These are phyloP conservation scores for Periphyllus acericola DNA, from an alignment of 2,888 invertebrate species.

Conservation along the genomic window DNA sequence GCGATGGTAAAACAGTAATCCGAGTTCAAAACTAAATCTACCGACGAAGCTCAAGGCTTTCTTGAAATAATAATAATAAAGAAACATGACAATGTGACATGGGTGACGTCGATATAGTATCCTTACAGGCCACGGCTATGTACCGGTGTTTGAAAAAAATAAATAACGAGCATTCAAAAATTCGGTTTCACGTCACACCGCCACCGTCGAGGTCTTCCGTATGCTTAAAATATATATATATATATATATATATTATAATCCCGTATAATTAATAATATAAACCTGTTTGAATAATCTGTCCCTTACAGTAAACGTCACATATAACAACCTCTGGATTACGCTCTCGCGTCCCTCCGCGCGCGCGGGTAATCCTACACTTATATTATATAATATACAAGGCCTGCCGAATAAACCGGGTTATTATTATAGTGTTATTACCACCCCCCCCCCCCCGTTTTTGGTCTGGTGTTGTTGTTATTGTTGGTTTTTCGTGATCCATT, in stretches of 20 bases:
- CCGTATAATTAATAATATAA: slow-evolving; percentile 42
- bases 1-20: neutral
- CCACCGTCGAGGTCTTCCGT: neutral
- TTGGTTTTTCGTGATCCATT: neutral
- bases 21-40: neutral
- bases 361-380: slow-evolving; percentile 20
- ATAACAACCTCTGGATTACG: slow-evolving; percentile 24
- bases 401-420: slow-evolving; percentile 2
- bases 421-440: neutral
- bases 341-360: neutral
- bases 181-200: neutral
- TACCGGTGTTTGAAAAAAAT: neutral
- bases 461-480: neutral
- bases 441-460: neutral
- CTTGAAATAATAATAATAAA: neutral
- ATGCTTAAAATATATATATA: neutral
- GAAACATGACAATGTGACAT: neutral
- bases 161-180: slow-evolving; percentile 1
- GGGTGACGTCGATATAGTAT: neutral
- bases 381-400: neutral
- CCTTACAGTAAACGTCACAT: slow-evolving; percentile 55
- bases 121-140: neutral
- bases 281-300: slow-evolving; percentile 51
- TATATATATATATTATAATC: neutral
- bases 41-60: neutral